Base-by-base conservation (phyloP, 2,113 vertebrate species). In the Eulacestoma nigropectus region DNA sequence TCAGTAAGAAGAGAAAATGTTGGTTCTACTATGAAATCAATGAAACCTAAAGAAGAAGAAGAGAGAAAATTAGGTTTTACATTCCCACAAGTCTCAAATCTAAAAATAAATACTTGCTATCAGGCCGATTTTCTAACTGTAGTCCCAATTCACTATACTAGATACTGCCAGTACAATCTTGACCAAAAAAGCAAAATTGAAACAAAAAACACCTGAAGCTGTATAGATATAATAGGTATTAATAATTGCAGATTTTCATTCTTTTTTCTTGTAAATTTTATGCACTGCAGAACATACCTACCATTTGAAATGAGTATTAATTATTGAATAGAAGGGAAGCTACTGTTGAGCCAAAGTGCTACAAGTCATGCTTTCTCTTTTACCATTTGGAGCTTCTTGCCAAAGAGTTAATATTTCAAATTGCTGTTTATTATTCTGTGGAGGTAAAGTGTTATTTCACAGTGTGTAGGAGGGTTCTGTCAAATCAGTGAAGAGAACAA, bases 1-100 rank as follows among this genome's bases (percentile, higher is more conserved):
- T 99, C 99, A 27, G 99, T 98, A 94, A 99, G 98, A 87, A 99
- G 98, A 89, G 98, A 98, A 98, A 99, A 99, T 5, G 99, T 99
- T 56, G 99, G 99, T 95, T 99, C 99, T 94, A 99, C 99, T 55
- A 99, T 99, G 97, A 99, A 99, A 98, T 99, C 99, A 77, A 99
- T 99, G 96, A 99, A 99, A 88, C 99, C 99, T 99, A 87, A 60
- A 91, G 94, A 84, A 77, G 94, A 84, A 77, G 95, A 69, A 78
- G 21, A 84, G 12, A 75, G 29, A 83, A 95, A 83, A 87, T 27
- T 23, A 92, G 80, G 42, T 65, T 69, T 91, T 76, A 77, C 4
- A 65, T 53, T 83, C 90, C 76, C 32, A 47, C 35, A 63, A 84
- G 39, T 77, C 35, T 79, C 70, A 93, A 75, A 57, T 32, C 64